These are phyloP conservation scores for Nomada fabriciana DNA, from an alignment of 2,888 invertebrate genomes.

Conservation along the genomic window DNA sequence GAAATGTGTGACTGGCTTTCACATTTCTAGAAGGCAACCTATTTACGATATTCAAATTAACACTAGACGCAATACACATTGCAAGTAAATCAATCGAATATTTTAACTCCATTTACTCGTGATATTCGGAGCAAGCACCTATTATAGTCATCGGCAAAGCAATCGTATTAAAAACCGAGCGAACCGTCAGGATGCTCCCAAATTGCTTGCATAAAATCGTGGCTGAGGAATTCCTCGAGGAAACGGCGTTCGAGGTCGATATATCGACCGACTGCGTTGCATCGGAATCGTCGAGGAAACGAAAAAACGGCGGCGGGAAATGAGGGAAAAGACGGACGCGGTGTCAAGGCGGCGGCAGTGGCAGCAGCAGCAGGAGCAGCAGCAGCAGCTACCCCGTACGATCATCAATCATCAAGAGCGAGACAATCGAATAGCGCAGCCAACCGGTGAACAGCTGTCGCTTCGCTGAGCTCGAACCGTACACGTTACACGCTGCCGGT, in stretches of 20 bases:
- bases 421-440: constrained; percentile 86
- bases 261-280: constrained; percentile 62
- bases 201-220: constrained; percentile 12
- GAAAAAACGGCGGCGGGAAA: constrained; percentile 67
- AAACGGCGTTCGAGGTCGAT: constrained; percentile 42
- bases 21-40: not conserved
- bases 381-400: constrained; percentile 85
- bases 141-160: no score
- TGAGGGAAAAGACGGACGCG: constrained; percentile 74
- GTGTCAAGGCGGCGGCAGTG: constrained; percentile 75
- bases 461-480: constrained; percentile 82
- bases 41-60: no score
- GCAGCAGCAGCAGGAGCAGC: constrained; percentile 81
- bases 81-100: no score
- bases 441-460: constrained; percentile 86
- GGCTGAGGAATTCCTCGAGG: constrained; percentile 13
- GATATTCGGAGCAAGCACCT: no score
- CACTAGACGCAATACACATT: no score
- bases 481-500: constrained; percentile 78
- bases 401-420: constrained; percentile 87
- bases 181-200: not conserved
- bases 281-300: constrained; percentile 65
- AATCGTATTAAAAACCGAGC: not conserved
- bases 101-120: no score
- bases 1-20: not conserved